Percentiles rank a stretch among this genome's conserved stretches.
Evolutionary conservation across 2,888 invertebrate genomes (phyloP).

Genomic region (Phasia obesa): DNA sequence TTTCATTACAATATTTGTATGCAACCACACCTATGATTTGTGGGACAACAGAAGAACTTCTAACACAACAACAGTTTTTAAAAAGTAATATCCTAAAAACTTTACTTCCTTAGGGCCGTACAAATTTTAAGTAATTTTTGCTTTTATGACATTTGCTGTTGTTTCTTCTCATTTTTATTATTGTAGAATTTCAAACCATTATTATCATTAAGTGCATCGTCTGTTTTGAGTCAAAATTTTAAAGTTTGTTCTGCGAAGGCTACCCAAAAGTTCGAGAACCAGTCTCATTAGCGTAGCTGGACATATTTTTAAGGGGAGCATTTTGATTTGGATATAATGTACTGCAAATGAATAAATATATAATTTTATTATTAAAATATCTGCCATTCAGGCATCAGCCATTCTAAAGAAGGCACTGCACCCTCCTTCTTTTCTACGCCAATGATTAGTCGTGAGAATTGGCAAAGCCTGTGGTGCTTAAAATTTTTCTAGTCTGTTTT

Average conservation of each 20-base stretch:
- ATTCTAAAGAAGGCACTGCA: no score
- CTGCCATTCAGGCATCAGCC: no score
- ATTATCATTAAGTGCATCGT: constrained; percentile 69
- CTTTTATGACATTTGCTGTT: constrained; percentile 12
- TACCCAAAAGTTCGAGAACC: not conserved
- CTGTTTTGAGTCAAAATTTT: constrained; percentile 44
- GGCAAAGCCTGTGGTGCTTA: not conserved
- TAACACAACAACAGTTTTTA: not conserved
- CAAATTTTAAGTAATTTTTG: not conserved
- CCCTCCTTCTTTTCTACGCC: no score
- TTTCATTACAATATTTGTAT: constrained; percentile 54
- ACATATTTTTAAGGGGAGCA: no score
- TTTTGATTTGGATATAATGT: no score
- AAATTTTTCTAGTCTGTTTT: constrained; percentile 19
- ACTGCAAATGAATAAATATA: no score
- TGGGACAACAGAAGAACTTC: not conserved
- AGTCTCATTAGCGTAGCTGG: no score
- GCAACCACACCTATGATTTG: not conserved
- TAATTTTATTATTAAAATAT: no score
- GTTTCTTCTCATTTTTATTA: constrained; percentile 8
- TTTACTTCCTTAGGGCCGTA: constrained; percentile 1
- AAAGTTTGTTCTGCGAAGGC: constrained; percentile 9
- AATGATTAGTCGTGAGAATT: no score
- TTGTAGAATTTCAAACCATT: constrained; percentile 49
- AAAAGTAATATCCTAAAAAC: not conserved